These are phyloP conservation scores for Adoxophyes honmai DNA, from an alignment of 1,140 invertebrate genomes.

Conservation along the genomic window DNA sequence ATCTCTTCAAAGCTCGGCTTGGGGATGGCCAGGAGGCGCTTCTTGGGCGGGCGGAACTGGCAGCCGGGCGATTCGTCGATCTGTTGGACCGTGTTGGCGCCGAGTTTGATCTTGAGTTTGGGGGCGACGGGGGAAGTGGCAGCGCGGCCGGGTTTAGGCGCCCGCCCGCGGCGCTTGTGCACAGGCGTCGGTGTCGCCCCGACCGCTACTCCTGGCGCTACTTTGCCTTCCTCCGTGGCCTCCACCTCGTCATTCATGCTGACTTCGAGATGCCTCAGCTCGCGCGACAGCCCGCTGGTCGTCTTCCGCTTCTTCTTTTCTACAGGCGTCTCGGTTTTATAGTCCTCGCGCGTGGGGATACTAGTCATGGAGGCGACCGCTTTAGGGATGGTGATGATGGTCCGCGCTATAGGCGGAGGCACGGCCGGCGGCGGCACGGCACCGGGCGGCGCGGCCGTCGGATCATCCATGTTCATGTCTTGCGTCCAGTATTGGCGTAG, in stretches of 20 bases:
- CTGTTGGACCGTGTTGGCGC: slow-evolving; percentile 78
- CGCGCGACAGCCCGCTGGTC: slow-evolving; percentile 70
- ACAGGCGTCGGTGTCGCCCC: slow-evolving; percentile 33
- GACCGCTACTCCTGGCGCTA: slow-evolving; percentile 42
- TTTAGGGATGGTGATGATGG: slow-evolving; percentile 90
- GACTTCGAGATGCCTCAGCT: slow-evolving; percentile 77
- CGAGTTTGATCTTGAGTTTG: slow-evolving; percentile 91
- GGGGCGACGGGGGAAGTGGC: slow-evolving; percentile 75
- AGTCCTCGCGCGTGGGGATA: slow-evolving; percentile 90
- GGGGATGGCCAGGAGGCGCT: slow-evolving; percentile 81
- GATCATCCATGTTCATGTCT: slow-evolving; percentile 90
- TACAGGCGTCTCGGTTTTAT: slow-evolving; percentile 82
- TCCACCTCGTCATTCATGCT: slow-evolving; percentile 68
- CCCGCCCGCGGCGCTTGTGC: slow-evolving; percentile 78
- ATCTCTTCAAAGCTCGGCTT: slow-evolving; percentile 85
- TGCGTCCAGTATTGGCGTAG: slow-evolving; percentile 89
- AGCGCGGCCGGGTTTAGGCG: slow-evolving; percentile 59
- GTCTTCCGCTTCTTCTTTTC: slow-evolving; percentile 84
- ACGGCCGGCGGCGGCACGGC: slow-evolving; percentile 78
- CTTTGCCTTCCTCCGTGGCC: slow-evolving; percentile 54
- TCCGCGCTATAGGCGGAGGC: slow-evolving; percentile 82
- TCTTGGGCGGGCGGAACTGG: slow-evolving; percentile 87
- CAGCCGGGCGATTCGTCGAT: slow-evolving; percentile 74
- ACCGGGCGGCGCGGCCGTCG: slow-evolving; percentile 71
- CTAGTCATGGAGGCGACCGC: slow-evolving; percentile 91